A percentile compares a stretch with the other conserved stretches of the same genome.
These are phyloP conservation scores for Lepidonotus clava DNA, from an alignment of 2,888 invertebrate species.

Conservation along the genomic window DNA sequence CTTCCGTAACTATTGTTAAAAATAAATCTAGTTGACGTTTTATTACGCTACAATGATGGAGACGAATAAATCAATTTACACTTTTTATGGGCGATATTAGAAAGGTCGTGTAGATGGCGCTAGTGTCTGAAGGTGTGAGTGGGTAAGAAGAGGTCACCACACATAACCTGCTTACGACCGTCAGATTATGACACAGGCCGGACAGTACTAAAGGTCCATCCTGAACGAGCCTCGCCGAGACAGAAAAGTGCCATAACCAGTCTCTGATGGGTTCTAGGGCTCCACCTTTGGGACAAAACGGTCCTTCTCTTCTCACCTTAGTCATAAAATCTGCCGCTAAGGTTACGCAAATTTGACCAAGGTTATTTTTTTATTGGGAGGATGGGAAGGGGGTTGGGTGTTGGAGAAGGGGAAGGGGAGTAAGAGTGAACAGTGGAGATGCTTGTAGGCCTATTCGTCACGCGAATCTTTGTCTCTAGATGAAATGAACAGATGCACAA, in stretches of 20 bases:
- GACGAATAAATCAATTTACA: conserved; percentile 37
- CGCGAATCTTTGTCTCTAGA: too few relatives aligned
- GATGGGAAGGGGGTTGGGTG: not conserved
- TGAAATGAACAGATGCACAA: too few relatives aligned
- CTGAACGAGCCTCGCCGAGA: not conserved
- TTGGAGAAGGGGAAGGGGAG: not conserved
- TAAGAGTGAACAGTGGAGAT: not conserved
- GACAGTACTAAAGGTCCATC: not conserved
- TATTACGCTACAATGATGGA: not conserved
- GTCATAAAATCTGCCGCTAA: not conserved
- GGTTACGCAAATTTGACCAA: not conserved
- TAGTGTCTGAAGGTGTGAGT: not conserved
- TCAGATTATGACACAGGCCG: not conserved
- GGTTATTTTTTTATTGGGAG: conserved; percentile 9
- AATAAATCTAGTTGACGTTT: not conserved
- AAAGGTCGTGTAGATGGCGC: not conserved
- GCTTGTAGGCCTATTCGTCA: too few relatives aligned
- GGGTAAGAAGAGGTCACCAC: too few relatives aligned
- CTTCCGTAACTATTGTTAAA: too few relatives aligned
- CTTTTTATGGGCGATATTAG: not conserved
- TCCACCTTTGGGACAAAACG: not conserved
- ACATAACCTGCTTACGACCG: not conserved
- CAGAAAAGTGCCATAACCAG: conserved; percentile 22
- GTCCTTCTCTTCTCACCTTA: not conserved
- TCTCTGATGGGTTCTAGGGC: not conserved